Evolutionary conservation across 2,113 vertebrate genomes (phyloP).

Genomic region (Onychostruthus taczanowskii): DNA sequence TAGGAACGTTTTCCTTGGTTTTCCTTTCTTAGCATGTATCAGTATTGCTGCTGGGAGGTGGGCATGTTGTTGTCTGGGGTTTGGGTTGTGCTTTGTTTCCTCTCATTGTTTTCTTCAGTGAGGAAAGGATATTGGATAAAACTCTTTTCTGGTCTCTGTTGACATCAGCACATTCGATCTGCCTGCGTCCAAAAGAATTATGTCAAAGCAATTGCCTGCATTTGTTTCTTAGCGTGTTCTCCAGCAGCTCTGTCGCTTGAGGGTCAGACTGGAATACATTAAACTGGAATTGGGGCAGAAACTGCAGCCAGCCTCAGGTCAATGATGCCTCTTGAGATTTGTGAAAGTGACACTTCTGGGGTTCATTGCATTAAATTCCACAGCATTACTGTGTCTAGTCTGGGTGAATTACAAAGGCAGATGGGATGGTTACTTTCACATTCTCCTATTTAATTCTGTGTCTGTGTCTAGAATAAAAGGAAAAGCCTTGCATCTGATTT

Average conservation of each 20-base stretch:
- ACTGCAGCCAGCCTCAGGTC: constrained; percentile 33
- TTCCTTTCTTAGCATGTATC: not conserved
- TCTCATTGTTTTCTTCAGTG: not conserved
- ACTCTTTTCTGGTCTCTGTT: constrained; percentile 32
- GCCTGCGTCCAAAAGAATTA: constrained; percentile 50
- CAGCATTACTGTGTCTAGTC: not conserved
- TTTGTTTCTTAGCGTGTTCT: constrained; percentile 27
- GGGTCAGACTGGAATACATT: constrained; percentile 38
- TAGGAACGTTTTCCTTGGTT: not conserved
- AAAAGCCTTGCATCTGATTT: not conserved
- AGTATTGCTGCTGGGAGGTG: not conserved
- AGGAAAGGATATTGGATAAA: not conserved
- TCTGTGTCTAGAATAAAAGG: not conserved
- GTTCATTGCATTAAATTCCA: constrained; percentile 30
- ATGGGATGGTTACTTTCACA: not conserved
- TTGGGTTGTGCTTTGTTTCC: constrained; percentile 10
- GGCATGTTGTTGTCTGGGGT: not conserved
- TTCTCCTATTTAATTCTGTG: not conserved
- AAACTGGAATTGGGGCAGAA: constrained; percentile 55
- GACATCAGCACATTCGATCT: constrained; percentile 47
- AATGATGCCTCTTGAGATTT: constrained; percentile 49
- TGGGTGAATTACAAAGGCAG: constrained; percentile 10
- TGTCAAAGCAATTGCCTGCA: constrained; percentile 31
- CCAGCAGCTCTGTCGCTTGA: constrained; percentile 3
- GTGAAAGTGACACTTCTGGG: constrained; percentile 46